A percentile compares a stretch with the other conserved stretches of the same genome.
These are phyloP conservation scores for Spilarctia lutea DNA, from an alignment of 2,888 invertebrate species.

Conservation along the genomic window DNA sequence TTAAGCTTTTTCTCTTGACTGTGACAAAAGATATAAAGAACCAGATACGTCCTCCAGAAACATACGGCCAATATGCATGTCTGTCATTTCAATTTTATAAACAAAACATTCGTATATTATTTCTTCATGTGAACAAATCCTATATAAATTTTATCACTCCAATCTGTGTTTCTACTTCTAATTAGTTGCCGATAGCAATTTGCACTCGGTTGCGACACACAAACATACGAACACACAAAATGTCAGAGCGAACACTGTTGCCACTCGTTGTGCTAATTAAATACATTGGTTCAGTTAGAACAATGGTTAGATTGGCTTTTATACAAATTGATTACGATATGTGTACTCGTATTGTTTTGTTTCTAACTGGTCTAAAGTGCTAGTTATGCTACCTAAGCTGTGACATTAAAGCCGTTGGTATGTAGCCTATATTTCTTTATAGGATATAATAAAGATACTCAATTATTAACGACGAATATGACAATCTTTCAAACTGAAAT, in stretches of 20 bases:
- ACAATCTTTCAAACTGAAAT: not conserved
- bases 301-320: conserved; percentile 42
- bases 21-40: too few species aligned
- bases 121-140: conserved; percentile 39
- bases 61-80: not conserved
- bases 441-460: not conserved
- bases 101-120: not conserved
- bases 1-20: too few species aligned
- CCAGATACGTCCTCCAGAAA: not conserved
- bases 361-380: not conserved
- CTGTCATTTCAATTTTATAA: not conserved
- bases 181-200: conserved; percentile 78
- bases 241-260: conserved; percentile 75
- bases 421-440: not conserved
- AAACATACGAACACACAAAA: conserved; percentile 75
- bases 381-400: not conserved
- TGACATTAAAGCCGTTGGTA: not conserved
- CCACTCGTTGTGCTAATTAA: conserved; percentile 74
- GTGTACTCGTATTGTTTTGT: conserved; percentile 17
- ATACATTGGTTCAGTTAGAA: conserved; percentile 43
- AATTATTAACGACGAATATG: not conserved
- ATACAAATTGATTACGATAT: conserved; percentile 42
- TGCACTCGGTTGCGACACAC: conserved; percentile 72
- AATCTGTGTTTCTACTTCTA: conserved; percentile 61
- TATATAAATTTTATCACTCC: conserved; percentile 36